phyloP scores from a whole-genome alignment of 2,888 invertebrate species.

The Lacanobia wlatinum region DNA sequence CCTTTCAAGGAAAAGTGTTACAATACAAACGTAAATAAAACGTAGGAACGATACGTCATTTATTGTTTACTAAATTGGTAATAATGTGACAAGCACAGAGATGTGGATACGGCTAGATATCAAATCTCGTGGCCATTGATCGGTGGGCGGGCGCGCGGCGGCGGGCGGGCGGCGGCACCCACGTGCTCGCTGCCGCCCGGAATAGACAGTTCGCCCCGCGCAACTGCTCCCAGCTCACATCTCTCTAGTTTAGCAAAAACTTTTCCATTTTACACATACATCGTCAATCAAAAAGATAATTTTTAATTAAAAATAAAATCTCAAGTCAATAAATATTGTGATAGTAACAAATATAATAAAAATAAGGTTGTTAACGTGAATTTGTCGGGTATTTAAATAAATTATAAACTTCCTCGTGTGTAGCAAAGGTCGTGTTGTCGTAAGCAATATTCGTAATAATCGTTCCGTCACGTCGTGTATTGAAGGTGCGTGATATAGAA shows the following conservation, averaged over 20 bases:
- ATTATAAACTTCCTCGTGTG: slow-evolving; percentile 56
- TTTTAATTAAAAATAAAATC: slow-evolving; percentile 25
- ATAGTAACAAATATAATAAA: slow-evolving; percentile 46
- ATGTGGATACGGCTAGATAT: slow-evolving; percentile 73
- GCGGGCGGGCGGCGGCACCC: slow-evolving; percentile 81
- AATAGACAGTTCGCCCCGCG: slow-evolving; percentile 88
- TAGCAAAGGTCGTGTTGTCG: slow-evolving; percentile 65
- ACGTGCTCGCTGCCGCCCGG: slow-evolving; percentile 87
- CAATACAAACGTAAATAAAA: slow-evolving; percentile 1
- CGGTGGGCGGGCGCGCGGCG: slow-evolving; percentile 80
- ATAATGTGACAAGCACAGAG: slow-evolving; percentile 55
- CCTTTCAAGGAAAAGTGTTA: neutral
- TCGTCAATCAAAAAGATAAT: slow-evolving; percentile 53
- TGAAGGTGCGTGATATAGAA: slow-evolving; percentile 43
- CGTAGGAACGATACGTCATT: neutral
- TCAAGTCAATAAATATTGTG: slow-evolving; percentile 60
- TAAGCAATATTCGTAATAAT: slow-evolving; percentile 62
- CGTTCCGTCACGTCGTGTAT: slow-evolving; percentile 51
- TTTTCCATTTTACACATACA: slow-evolving; percentile 60
- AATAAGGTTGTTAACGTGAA: slow-evolving; percentile 24
- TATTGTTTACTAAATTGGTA: slow-evolving; percentile 55
- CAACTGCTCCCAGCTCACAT: slow-evolving; percentile 79
- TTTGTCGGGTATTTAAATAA: slow-evolving; percentile 46
- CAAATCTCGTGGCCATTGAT: slow-evolving; percentile 87
- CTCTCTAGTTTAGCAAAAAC: slow-evolving; percentile 59